phyloP scores from a whole-genome alignment of 2,797 vertebrate genomes.

The Miichthys miiuy region DNA sequence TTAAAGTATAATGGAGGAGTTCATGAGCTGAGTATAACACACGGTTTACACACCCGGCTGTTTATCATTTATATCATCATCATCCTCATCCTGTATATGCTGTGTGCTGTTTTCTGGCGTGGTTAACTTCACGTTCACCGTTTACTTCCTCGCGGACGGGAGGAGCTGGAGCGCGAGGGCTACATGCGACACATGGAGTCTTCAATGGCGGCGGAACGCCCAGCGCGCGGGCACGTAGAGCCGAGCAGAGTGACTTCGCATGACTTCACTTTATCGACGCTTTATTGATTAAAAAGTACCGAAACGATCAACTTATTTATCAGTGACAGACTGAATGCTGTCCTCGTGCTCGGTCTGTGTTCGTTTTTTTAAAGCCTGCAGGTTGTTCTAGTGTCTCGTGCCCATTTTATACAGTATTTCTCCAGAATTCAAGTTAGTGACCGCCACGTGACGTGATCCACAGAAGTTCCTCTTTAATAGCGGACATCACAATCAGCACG shows the following conservation, averaged over 20 bases:
- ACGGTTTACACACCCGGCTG: too few relatives aligned
- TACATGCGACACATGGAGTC: conserved; percentile 72
- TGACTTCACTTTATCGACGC: background rate
- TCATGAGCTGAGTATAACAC: too few relatives aligned
- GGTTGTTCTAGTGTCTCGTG: background rate
- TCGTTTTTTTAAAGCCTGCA: background rate
- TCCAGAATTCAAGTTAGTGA: background rate
- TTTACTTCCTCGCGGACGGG: conserved; percentile 33
- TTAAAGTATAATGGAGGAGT: too few relatives aligned
- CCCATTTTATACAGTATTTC: background rate
- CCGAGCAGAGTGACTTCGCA: too few relatives aligned
- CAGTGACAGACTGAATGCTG: too few relatives aligned
- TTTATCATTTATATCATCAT: background rate
- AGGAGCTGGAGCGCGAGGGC: background rate
- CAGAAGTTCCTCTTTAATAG: conserved; percentile 17
- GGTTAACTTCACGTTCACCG: conserved; percentile 36
- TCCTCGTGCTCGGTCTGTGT: background rate
- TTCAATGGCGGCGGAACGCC: conserved; percentile 86
- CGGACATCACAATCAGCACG: conserved; percentile 86
- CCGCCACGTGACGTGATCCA: background rate
- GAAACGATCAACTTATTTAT: too few relatives aligned
- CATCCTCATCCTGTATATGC: rapidly evolving
- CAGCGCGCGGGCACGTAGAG: conserved; percentile 46
- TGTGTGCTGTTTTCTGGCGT: conserved; percentile 10
- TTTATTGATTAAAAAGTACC: background rate